phyloP scores from a whole-genome alignment of 2,888 invertebrate genomes.

The Ectemnius continuus region DNA sequence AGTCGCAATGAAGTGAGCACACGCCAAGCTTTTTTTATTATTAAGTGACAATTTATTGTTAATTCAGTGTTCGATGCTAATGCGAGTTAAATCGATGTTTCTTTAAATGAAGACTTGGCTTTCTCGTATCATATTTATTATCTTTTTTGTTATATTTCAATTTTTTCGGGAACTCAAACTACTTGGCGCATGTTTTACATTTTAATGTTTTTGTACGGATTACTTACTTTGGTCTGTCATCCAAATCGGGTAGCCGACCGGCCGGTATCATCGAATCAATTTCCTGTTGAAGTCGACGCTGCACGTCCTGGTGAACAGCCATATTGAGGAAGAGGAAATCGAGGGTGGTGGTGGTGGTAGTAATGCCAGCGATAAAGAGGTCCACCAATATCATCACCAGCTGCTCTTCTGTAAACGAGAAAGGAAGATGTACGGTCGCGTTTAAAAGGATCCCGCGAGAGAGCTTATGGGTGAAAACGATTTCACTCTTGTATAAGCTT shows the following conservation, averaged over 20 bases:
- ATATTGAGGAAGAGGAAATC: constrained; percentile 83
- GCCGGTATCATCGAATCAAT: constrained; percentile 78
- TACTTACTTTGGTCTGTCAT: constrained; percentile 78
- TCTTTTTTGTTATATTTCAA: too few species aligned
- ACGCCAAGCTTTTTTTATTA: too few species aligned
- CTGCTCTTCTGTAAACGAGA: constrained; percentile 80
- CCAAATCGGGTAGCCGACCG: constrained; percentile 77
- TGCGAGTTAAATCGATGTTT: too few species aligned
- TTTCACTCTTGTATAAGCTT: constrained; percentile 30
- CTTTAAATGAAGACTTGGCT: too few species aligned
- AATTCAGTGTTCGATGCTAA: too few species aligned
- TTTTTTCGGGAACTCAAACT: too few species aligned
- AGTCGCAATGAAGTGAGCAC: too few species aligned
- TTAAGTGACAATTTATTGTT: too few species aligned
- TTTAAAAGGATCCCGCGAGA: background rate
- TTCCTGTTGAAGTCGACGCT: constrained; percentile 80
- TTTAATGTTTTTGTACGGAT: too few species aligned
- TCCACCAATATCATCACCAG: constrained; percentile 83
- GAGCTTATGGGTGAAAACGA: constrained; percentile 15
- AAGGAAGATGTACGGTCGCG: background rate
- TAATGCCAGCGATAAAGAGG: constrained; percentile 84
- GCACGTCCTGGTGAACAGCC: constrained; percentile 81
- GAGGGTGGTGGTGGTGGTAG: constrained; percentile 83
- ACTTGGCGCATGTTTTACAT: too few species aligned
- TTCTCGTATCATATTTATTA: too few species aligned